Evolutionary conservation across 2,888 invertebrate species (phyloP).

Genomic region (Mantis religiosa): DNA sequence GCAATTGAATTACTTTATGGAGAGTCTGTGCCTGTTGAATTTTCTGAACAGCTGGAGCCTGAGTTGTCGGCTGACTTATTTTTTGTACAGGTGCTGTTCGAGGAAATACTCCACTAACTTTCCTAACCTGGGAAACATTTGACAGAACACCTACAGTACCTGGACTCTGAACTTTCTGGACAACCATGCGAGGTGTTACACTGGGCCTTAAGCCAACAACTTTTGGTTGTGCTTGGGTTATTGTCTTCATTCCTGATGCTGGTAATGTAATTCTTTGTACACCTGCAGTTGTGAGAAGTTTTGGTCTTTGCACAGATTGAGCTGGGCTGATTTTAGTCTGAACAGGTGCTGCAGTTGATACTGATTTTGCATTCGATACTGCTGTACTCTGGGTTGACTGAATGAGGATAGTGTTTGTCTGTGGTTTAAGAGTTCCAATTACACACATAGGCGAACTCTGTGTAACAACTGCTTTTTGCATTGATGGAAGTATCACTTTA

Average conservation of each 20-base stretch:
- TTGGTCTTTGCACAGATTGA: conserved; percentile 8
- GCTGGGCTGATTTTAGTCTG: background rate
- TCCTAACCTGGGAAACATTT: conserved; percentile 15
- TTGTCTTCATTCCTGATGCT: background rate
- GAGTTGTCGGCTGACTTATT: background rate
- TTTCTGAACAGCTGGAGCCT: background rate
- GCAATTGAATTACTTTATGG: background rate
- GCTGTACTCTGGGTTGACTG: conserved; percentile 20
- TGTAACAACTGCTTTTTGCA: conserved; percentile 4
- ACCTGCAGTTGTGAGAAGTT: background rate
- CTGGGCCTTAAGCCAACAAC: conserved; percentile 1
- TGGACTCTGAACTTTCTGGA: conserved; percentile 16
- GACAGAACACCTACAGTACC: background rate
- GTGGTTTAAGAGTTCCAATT: conserved; percentile 12
- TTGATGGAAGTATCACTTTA: conserved; percentile 23
- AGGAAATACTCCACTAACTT: conserved; percentile 5
- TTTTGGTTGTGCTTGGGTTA: background rate
- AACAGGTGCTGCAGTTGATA: background rate
- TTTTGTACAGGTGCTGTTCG: background rate
- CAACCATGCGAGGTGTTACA: conserved; percentile 19
- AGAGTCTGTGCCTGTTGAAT: background rate
- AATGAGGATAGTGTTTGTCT: conserved; percentile 22
- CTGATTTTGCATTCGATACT: background rate
- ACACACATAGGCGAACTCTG: conserved; percentile 2
- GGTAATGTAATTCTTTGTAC: conserved; percentile 15